Evolutionary conservation across 2,797 vertebrate species (phyloP), one percentile per base, ranked within the genome.

Genomic region (Scolopax bukidnonensis): DNA sequence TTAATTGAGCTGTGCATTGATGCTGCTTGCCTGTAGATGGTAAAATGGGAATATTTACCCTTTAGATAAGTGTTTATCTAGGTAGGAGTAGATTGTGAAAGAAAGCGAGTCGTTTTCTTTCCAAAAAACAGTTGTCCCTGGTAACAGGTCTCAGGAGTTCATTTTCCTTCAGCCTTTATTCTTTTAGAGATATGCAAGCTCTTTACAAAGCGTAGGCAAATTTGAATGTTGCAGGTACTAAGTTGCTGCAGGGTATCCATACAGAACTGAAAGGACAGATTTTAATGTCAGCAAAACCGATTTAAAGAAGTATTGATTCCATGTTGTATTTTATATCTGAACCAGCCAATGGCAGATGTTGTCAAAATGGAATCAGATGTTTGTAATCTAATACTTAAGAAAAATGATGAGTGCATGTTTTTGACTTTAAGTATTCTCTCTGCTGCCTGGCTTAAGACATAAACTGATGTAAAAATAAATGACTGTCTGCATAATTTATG

Each of bases 281-380:
- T 96, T 91, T 98, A 97, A 97, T 94, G 92, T 98, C 98, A 98
- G 97, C 97, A 98, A 98, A 98, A 98, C 97, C 96, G 97, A 98
- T 98, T 98, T 98, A 98, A 99, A 98, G 98, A 98, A 96, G 92
- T 99, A 99, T 99, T 98, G 99, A 99, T 99, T 98, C 96, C 96
- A 94, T 94, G 97, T 98, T 97, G 96, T 98, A 98, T 98, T 98
- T 98, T 97, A 97, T 98, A 97, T 98, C 98, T 48, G 71, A 98
- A 98, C 98, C 98, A 98, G 98, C 98, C 98, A 98, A 97, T 98
- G 97, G 98, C 91, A 97, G 97, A 98, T 98, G 97, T 98, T 98
- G 98, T 99, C 98, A 99, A 99, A 99, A 98, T 98, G 98, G 98
- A 99, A 99, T 99, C 99, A 99, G 98, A 99, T 99, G 99, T 98